Evolutionary conservation across 2,113 vertebrate genomes (phyloP).

Genomic region (Pelodiscus sinensis): DNA sequence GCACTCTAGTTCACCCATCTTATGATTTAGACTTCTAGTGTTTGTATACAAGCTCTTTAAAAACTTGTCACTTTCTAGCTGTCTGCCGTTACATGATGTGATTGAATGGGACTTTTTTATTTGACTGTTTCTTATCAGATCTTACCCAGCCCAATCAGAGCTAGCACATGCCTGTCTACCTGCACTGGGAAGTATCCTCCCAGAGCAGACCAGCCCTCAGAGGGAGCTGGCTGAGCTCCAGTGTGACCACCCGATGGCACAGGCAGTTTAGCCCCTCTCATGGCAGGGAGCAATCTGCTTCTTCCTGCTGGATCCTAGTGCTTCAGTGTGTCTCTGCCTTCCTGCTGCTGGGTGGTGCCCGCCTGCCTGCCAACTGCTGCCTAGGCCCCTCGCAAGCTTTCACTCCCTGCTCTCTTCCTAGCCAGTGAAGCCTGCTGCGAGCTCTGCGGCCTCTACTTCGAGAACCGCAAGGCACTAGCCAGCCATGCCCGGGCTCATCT

Average conservation of each 20-base stretch:
- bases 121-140: too few relatives aligned
- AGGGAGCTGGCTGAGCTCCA: not conserved
- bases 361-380: not conserved
- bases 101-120: too few relatives aligned
- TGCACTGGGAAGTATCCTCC: not conserved
- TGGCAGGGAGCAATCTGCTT: not conserved
- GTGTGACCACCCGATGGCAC: not conserved
- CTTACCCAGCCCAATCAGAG: not conserved
- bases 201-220: not conserved
- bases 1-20: too few relatives aligned
- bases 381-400: constrained; percentile 21
- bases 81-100: too few relatives aligned
- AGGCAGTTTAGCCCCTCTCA: too few relatives aligned
- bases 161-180: not conserved
- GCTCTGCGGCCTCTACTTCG: constrained; percentile 95
- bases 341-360: not conserved
- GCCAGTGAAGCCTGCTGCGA: constrained; percentile 91
- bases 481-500: constrained; percentile 95
- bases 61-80: too few relatives aligned
- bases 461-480: constrained; percentile 95
- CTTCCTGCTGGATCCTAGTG: not conserved
- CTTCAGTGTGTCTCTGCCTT: not conserved
- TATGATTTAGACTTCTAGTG: too few relatives aligned
- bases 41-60: too few relatives aligned
- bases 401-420: constrained; percentile 53